Conservation (phyloP, 1,140 invertebrate species). For the Bacillus rossius region DNA sequence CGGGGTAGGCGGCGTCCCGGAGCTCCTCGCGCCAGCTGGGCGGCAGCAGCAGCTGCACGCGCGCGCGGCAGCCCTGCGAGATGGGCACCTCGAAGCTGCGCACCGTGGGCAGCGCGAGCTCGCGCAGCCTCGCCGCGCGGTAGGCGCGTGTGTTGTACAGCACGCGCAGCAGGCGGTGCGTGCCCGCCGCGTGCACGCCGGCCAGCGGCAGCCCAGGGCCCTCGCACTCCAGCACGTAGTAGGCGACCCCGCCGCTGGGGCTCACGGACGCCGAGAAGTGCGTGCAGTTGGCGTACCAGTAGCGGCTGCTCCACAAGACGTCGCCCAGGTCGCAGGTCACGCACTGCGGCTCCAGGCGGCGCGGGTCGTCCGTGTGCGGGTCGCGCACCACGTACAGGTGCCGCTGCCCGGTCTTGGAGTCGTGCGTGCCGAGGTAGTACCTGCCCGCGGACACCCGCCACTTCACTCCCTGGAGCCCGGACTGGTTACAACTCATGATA, state of each 20-base stretch:
- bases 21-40: constrained; percentile 79
- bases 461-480: neutral
- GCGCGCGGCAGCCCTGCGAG: constrained; percentile 65
- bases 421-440: constrained; percentile 72
- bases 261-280: constrained; percentile 61
- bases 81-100: constrained; percentile 71
- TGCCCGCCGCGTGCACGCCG: constrained; percentile 60
- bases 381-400: constrained; percentile 76
- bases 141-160: constrained; percentile 69
- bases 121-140: constrained; percentile 51
- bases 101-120: constrained; percentile 66
- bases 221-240: constrained; percentile 73
- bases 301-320: constrained; percentile 61
- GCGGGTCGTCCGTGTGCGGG: constrained; percentile 59
- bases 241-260: constrained; percentile 37
- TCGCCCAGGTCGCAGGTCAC: constrained; percentile 70
- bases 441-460: constrained; percentile 35
- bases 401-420: constrained; percentile 72
- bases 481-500: no score
- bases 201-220: constrained; percentile 72
- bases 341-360: constrained; percentile 65
- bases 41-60: constrained; percentile 72
- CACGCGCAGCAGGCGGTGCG: constrained; percentile 38
- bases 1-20: constrained; percentile 75
- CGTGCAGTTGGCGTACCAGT: constrained; percentile 66